A percentile compares a stretch with the other conserved stretches of the same genome.
These are phyloP conservation scores for Drosophila lini DNA, from an alignment of 1,140 invertebrate genomes.

Conservation along the genomic window DNA sequence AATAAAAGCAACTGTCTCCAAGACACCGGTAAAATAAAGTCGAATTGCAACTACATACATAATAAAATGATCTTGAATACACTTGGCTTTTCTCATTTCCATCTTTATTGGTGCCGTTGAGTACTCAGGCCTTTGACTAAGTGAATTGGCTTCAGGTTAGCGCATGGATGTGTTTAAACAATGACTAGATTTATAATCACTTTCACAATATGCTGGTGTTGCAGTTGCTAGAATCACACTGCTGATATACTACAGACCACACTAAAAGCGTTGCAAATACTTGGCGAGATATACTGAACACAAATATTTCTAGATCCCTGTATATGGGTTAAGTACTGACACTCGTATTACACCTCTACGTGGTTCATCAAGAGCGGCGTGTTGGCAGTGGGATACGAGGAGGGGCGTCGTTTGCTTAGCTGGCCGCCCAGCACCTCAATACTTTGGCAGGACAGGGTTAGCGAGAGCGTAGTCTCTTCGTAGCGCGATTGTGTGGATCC, in stretches of 20 bases:
- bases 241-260: slow-evolving; percentile 26
- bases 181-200: slow-evolving; percentile 81
- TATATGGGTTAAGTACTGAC: slow-evolving; percentile 35
- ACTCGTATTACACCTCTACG: slow-evolving; percentile 58
- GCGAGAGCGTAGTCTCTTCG: slow-evolving; percentile 81
- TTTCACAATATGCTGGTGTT: slow-evolving; percentile 76
- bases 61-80: slow-evolving; percentile 24
- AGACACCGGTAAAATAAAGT: slow-evolving; percentile 50
- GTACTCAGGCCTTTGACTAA: slow-evolving; percentile 23
- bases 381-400: slow-evolving; percentile 78
- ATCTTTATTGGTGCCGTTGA: slow-evolving; percentile 33
- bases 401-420: slow-evolving; percentile 62
- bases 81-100: slow-evolving; percentile 1
- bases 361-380: slow-evolving; percentile 80
- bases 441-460: slow-evolving; percentile 84
- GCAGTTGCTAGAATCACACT: slow-evolving; percentile 30
- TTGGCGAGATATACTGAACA: slow-evolving; percentile 47
- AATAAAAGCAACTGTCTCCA: slow-evolving; percentile 61
- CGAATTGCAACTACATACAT: slow-evolving; percentile 25
- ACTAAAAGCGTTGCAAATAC: slow-evolving; percentile 67
- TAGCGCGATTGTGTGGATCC: slow-evolving; percentile 75
- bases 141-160: slow-evolving; percentile 26
- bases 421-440: slow-evolving; percentile 76
- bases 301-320: slow-evolving; percentile 59
- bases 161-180: slow-evolving; percentile 53